These are phyloP conservation scores for Drosophila hamatofila DNA, from an alignment of 2,888 invertebrate species.

Conservation along the genomic window DNA sequence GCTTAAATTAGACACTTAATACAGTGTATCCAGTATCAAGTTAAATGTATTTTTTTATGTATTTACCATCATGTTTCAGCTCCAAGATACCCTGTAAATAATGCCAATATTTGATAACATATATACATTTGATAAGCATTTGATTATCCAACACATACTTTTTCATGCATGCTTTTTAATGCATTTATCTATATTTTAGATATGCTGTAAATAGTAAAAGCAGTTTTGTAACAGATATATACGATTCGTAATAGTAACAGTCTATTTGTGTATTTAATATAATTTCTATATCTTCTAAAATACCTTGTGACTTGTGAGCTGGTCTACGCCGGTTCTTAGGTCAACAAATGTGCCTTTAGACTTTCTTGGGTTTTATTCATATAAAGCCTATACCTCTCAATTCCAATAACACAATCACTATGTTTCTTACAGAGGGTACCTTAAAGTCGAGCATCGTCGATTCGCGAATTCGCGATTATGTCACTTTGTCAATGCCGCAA, in stretches of 20 bases:
- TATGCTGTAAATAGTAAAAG: not conserved
- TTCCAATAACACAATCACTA: not conserved
- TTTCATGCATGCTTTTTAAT: too few relatives aligned
- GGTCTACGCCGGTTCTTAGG: not conserved
- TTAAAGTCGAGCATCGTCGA: not conserved
- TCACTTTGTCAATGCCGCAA: conserved; percentile 50
- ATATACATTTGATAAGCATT: too few relatives aligned
- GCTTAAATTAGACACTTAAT: not conserved
- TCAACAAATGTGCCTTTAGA: not conserved
- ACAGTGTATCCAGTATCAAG: not conserved
- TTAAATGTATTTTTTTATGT: not conserved
- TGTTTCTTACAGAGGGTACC: conserved; percentile 5
- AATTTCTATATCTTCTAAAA: too few relatives aligned
- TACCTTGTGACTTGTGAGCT: not conserved
- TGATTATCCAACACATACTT: too few relatives aligned
- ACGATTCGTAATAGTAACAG: too few relatives aligned
- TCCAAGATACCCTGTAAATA: not conserved
- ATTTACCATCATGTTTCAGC: not conserved
- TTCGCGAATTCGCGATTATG: conserved; percentile 50
- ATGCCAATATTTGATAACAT: too few relatives aligned
- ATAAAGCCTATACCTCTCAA: not conserved
- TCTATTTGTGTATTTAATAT: too few relatives aligned
- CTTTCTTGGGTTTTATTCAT: not conserved
- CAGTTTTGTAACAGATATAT: too few relatives aligned
- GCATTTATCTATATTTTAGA: too few relatives aligned